Percentiles rank a stretch among this genome's conserved stretches.
These are phyloP conservation scores for Chloroceryle inda DNA, from an alignment of 2,797 vertebrate genomes.

Conservation along the genomic window DNA sequence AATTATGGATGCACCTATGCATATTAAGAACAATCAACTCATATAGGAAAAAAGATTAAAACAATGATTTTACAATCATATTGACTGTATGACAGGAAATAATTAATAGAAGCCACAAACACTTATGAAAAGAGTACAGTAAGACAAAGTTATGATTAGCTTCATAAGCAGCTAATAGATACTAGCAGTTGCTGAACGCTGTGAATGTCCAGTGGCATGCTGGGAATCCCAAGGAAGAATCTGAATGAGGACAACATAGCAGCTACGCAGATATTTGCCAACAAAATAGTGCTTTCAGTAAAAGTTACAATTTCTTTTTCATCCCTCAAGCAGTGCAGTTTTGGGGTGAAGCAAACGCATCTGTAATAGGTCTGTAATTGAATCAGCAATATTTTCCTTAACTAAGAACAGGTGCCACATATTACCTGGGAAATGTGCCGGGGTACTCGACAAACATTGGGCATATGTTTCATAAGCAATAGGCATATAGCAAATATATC, in stretches of 20 bases:
- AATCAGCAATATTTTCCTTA: conserved; percentile 20
- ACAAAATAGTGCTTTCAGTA: neutral
- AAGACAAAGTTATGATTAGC: neutral
- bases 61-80: neutral
- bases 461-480: conserved; percentile 39
- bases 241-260: neutral
- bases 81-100: neutral
- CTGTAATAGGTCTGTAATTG: neutral
- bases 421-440: neutral
- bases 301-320: neutral
- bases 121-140: neutral
- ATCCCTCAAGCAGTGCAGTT: neutral
- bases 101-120: neutral
- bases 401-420: neutral
- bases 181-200: neutral
- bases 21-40: neutral
- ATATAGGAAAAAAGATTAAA: neutral
- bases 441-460: neutral
- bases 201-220: rapidly evolving
- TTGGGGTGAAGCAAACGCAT: conserved; percentile 22
- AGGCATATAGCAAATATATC: conserved; percentile 13
- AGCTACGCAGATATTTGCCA: neutral
- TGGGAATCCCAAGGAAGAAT: neutral
- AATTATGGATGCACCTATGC: neutral
- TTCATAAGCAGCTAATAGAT: neutral